A percentile compares a stretch with the other conserved stretches of the same genome.
These are phyloP conservation scores for Drosophila subpulchrella DNA, from an alignment of 1,140 invertebrate genomes.

Conservation along the genomic window DNA sequence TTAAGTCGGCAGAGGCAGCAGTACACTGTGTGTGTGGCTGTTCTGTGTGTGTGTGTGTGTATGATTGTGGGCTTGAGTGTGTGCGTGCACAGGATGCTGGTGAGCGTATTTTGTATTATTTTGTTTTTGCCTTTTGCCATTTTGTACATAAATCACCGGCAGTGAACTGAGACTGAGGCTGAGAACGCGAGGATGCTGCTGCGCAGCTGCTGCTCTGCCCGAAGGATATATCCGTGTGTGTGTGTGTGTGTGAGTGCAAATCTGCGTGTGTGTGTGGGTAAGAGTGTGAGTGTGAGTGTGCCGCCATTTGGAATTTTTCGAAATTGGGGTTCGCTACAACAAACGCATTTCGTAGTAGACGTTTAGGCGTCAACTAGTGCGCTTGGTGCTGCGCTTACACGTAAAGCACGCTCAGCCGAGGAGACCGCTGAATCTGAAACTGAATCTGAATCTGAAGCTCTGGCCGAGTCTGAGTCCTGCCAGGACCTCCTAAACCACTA, in stretches of 20 bases:
- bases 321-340: constrained; percentile 85
- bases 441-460: constrained; percentile 14
- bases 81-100: constrained; percentile 42
- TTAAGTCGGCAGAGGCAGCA: constrained; percentile 61
- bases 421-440: constrained; percentile 39
- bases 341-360: constrained; percentile 85
- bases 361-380: constrained; percentile 85
- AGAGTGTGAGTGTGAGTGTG: constrained; percentile 56
- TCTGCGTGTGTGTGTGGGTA: constrained; percentile 18
- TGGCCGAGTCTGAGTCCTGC: constrained; percentile 13
- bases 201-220: constrained; percentile 48
- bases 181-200: constrained; percentile 55
- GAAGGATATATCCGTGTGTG: constrained; percentile 7
- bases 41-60: constrained; percentile 6
- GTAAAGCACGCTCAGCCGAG: constrained; percentile 62
- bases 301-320: constrained; percentile 84
- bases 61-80: constrained; percentile 33
- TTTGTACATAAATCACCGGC: constrained; percentile 81
- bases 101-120: constrained; percentile 61
- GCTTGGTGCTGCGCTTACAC: constrained; percentile 84
- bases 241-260: neutral
- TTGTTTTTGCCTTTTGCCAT: constrained; percentile 77
- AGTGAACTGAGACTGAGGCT: constrained; percentile 36
- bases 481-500: constrained; percentile 17
- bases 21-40: too few species aligned